Base-by-base conservation (phyloP, 2,113 vertebrate genomes). In the Sebastes fasciatus region DNA sequence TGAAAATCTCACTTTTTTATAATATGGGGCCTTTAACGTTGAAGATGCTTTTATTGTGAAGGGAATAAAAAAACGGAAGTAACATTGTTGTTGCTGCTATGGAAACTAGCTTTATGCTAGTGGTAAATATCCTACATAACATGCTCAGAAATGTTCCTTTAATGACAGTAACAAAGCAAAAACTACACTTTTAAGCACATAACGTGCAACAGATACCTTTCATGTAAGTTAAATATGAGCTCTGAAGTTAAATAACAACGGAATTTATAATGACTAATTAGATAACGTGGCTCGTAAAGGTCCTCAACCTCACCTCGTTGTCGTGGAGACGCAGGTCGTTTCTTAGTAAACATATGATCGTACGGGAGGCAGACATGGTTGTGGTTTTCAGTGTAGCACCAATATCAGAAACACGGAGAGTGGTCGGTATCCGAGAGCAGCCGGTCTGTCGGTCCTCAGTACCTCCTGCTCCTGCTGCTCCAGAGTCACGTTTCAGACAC, bases 321-420 rank as follows among this genome's bases (percentile, higher is more conserved):
- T 96, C 96, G 83, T 95, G 95, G 11, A 92, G 80, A 16, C 96
- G 95, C 84, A 96, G 69, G 91, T 97, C 96, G 17, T 95, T 95
- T 78, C 95, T 93, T n/a, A 97, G 86, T 70, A 96, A 81, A 91
- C 93, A 96, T 52, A 96, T 90, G 3, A 93, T 52, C 0, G 92
- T 93, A 3, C 95, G 82, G 34, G 74, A 74, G 0, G 83, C 11
- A 6, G 90, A 93, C 94, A 94, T 93, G 2, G 1, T 71, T 14
- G 0, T 26, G 0, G 1, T 16, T 12, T 23, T 17, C 14, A 13
- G 3, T 0, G 21, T 17, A 23, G 2, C 40, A 21, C 21, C 2
- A 60, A 5, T 34, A 0, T 3, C 4, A 51, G 5, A 34, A 34
- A 57, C 8, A 45, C 4, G 5, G 4, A 34, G 34, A 0, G 8